Percentiles rank a stretch among this genome's conserved stretches.
Evolutionary conservation across 2,113 vertebrate genomes (phyloP).

Genomic region (Neogale vison): DNA sequence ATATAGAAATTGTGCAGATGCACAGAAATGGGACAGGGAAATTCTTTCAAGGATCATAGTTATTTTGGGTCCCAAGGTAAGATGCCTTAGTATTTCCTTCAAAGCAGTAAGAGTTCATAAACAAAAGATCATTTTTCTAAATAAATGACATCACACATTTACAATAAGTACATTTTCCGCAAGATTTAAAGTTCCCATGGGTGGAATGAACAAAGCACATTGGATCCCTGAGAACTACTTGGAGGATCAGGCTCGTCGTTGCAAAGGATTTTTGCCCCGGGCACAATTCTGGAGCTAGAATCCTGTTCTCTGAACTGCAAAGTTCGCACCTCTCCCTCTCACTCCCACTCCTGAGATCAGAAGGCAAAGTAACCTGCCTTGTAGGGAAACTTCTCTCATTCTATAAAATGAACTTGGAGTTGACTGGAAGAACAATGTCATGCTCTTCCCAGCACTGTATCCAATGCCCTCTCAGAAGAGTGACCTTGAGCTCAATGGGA

Average conservation of each 20-base stretch:
- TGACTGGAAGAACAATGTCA: fast-evolving
- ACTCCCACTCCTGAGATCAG: not conserved
- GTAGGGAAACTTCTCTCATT: fast-evolving
- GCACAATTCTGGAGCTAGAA: fast-evolving
- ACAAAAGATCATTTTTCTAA: conserved; percentile 26
- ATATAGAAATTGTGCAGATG: conserved; percentile 66
- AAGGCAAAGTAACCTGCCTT: fast-evolving
- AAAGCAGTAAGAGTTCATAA: not conserved
- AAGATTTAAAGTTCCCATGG: not conserved
- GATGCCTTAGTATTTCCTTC: not conserved
- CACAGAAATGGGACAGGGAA: conserved; percentile 50
- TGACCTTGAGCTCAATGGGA: fast-evolving
- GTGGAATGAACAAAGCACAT: fast-evolving
- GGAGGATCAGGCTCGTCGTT: not conserved
- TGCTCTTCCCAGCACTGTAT: not conserved
- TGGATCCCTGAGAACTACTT: fast-evolving
- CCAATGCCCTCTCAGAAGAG: not conserved
- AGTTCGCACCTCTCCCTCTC: fast-evolving
- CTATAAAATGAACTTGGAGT: fast-evolving
- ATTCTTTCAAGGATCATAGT: conserved; percentile 28
- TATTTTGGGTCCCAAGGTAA: not conserved
- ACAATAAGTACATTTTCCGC: not conserved
- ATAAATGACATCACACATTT: not conserved
- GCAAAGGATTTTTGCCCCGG: fast-evolving
- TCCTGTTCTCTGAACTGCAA: not conserved